These are phyloP conservation scores for Aporophyla lueneburgensis DNA, from an alignment of 2,888 invertebrate genomes.

Conservation along the genomic window DNA sequence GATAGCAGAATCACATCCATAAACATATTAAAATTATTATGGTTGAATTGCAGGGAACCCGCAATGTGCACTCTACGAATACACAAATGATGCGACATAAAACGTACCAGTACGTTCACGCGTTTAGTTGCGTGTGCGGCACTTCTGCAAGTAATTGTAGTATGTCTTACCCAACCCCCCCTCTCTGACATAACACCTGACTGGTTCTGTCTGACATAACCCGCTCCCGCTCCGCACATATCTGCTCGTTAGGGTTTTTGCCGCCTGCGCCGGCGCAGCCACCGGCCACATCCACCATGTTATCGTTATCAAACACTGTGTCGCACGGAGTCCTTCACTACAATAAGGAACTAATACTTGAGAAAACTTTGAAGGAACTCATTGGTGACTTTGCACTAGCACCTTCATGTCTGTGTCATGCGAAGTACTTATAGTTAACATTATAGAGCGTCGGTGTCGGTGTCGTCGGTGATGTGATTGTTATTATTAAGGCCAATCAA, in stretches of 20 bases:
- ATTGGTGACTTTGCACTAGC: background rate
- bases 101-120: too few species aligned
- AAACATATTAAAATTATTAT: too few species aligned
- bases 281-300: conserved; percentile 1
- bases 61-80: too few species aligned
- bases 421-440: background rate
- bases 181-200: conserved; percentile 75
- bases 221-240: conserved; percentile 57
- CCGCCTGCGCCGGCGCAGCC: conserved; percentile 20
- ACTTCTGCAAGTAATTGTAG: conserved; percentile 19
- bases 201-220: conserved; percentile 71
- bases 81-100: too few species aligned
- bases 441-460: background rate
- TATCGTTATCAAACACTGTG: conserved; percentile 10
- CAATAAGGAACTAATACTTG: background rate
- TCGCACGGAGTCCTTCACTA: background rate
- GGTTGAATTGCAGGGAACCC: too few species aligned
- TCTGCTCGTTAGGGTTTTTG: conserved; percentile 54
- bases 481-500: background rate
- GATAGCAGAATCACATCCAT: too few species aligned
- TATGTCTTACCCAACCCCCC: conserved; percentile 20
- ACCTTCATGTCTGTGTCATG: background rate
- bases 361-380: background rate
- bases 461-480: background rate
- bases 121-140: background rate